Evolutionary conservation across 2,797 vertebrate species (phyloP), one percentile per base, ranked within the genome.

Genomic region (Prunella strophiata): DNA sequence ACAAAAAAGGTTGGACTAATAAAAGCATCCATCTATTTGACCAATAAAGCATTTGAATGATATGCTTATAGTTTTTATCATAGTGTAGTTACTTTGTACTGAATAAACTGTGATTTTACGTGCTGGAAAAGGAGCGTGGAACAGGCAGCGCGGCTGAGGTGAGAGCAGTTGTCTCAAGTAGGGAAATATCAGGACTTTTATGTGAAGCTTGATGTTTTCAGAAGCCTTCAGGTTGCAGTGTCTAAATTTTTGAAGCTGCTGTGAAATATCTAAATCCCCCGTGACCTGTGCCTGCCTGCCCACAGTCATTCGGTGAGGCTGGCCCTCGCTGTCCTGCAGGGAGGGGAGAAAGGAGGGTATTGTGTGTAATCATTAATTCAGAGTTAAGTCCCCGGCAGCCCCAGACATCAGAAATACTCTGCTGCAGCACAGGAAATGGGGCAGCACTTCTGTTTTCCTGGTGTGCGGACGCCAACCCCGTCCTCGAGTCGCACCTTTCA

Each of bases 1-100:
- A 98, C 97, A 98, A 98, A 98, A 98, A 98, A 97, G 97, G 97
- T 96, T 98, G 97, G 97, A 80, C 97, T 97, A 98, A 98, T 98
- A 98, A 98, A 98, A 98, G 97, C 98, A 98, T 98, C 97, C 96
- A 97, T 98, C 97, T 98, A 97, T 98, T 97, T 97, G 96, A 97
- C 98, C 97, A 98, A 97, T 98, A 98, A 98, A 98, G 97, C 97
- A 96, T 97, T 97, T 97, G 97, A 98, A 98, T 97, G 98, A 98
- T 98, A 97, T 96, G 96, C 96, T 96, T 97, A 95, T 96, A 91
- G 96, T 97, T 97, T 97, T 97, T 97, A 97, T 96, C 96, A 94
- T 97, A 83, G 47, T 34, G 43, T 95, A 95, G 95, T 94, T 96
- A 92, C 92, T 97, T 97, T 97, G 89, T 97, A 85, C 95, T 96